Conservation (phyloP, 2,797 vertebrate species). For the Rhinella marina region DNA sequence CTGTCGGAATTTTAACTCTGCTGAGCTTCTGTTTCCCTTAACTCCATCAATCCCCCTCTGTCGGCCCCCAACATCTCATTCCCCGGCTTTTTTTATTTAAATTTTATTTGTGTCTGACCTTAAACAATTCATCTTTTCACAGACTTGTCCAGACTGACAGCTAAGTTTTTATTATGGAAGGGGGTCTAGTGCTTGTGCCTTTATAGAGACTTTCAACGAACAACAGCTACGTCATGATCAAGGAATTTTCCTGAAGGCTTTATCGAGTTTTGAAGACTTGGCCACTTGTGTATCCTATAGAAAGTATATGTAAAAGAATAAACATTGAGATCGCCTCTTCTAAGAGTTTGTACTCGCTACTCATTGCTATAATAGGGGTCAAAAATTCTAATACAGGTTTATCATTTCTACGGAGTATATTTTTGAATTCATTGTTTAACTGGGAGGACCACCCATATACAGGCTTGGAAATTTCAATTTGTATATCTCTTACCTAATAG, state of each 20-base stretch:
- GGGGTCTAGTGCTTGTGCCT: conserved; percentile 19
- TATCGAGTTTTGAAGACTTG: background rate
- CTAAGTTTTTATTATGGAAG: conserved; percentile 52
- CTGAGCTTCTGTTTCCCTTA: conserved; percentile 63
- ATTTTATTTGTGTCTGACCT: conserved; percentile 59
- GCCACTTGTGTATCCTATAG: conserved; percentile 27
- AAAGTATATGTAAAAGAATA: conserved; percentile 16
- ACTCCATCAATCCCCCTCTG: conserved; percentile 65
- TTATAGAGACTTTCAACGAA: conserved; percentile 58
- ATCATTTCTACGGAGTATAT: background rate
- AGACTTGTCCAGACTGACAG: conserved; percentile 63
- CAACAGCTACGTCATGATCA: conserved; percentile 32
- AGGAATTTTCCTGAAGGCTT: conserved; percentile 39
- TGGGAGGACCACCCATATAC: background rate
- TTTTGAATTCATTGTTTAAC: background rate
- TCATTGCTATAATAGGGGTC: background rate
- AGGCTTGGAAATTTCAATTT: background rate
- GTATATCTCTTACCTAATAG: background rate
- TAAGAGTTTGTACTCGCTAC: background rate
- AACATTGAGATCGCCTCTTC: background rate
- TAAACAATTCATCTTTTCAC: conserved; percentile 71
- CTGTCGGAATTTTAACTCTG: conserved; percentile 74
- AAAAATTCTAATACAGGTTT: background rate
- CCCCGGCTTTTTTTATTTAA: conserved; percentile 61
- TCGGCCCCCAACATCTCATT: conserved; percentile 50